Evolutionary conservation across 2,113 vertebrate species (phyloP).

Genomic region (Clarias macrocephalus): DNA sequence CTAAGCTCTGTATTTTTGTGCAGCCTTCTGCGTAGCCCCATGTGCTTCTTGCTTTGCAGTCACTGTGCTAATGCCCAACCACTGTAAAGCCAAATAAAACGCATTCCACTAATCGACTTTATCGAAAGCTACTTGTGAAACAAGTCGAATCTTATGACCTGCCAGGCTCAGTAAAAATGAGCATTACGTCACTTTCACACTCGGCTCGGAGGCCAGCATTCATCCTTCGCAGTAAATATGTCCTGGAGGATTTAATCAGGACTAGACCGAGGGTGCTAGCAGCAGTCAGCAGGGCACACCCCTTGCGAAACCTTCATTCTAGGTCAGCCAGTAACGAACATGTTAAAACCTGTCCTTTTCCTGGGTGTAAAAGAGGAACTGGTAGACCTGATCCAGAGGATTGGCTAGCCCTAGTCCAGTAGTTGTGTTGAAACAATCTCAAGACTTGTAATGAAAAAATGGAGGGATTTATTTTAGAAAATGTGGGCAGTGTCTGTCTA

Average conservation of each 20-base stretch:
- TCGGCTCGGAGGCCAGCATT: background rate
- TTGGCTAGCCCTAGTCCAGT: background rate
- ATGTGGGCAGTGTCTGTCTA: background rate
- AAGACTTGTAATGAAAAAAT: background rate
- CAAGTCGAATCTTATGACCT: background rate
- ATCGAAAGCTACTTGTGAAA: background rate
- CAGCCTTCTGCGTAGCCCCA: background rate
- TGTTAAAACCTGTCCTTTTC: background rate
- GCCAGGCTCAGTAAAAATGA: background rate
- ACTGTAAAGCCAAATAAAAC: background rate
- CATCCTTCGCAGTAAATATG: conserved; percentile 7
- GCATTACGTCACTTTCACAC: background rate
- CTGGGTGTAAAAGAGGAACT: background rate
- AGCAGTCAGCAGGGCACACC: background rate
- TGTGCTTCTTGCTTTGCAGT: background rate
- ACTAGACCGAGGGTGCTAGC: background rate
- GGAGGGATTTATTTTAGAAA: background rate
- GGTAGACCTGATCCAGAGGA: background rate
- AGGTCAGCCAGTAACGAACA: background rate
- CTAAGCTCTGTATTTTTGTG: background rate
- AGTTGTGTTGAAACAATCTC: background rate
- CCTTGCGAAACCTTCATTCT: background rate
- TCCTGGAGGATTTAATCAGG: background rate
- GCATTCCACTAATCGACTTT: background rate
- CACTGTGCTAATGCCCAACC: background rate